These are phyloP conservation scores for Battus philenor DNA, from an alignment of 1,140 invertebrate species.

Conservation along the genomic window DNA sequence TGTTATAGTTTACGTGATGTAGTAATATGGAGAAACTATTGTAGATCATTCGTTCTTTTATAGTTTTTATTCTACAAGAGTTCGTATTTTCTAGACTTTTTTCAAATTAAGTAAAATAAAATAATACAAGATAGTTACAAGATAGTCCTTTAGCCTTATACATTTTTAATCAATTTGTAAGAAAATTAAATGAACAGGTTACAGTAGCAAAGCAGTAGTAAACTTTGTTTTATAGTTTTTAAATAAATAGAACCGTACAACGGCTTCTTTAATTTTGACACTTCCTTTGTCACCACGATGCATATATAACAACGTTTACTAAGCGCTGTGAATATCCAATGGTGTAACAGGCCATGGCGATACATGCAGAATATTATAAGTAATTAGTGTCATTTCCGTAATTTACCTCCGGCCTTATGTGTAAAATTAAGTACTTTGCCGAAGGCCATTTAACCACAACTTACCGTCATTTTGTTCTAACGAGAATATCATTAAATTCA, in stretches of 20 bases:
- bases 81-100: too few species aligned
- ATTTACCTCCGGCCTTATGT: conserved; percentile 19
- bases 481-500: conserved; percentile 7
- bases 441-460: conserved; percentile 11
- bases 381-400: conserved; percentile 40
- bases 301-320: conserved; percentile 5
- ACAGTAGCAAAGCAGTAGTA: too few species aligned
- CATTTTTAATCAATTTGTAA: too few species aligned
- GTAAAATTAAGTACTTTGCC: conserved; percentile 15
- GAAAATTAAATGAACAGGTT: too few species aligned
- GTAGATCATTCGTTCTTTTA: too few species aligned
- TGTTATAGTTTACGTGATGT: too few species aligned
- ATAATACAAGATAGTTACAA: too few species aligned
- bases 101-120: not conserved
- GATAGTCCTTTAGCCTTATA: too few species aligned
- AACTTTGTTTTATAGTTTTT: too few species aligned
- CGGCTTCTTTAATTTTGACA: conserved; percentile 7
- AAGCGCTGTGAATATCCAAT: conserved; percentile 13
- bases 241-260: too few species aligned
- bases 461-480: conserved; percentile 6
- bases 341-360: conserved; percentile 13
- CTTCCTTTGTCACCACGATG: conserved; percentile 7
- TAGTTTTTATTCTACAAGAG: too few species aligned
- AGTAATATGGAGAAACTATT: too few species aligned
- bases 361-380: conserved; percentile 14